Evolutionary conservation across 1,140 invertebrate genomes (phyloP), one percentile per base, ranked within the genome.

Genomic region (Drosophila repleta): DNA sequence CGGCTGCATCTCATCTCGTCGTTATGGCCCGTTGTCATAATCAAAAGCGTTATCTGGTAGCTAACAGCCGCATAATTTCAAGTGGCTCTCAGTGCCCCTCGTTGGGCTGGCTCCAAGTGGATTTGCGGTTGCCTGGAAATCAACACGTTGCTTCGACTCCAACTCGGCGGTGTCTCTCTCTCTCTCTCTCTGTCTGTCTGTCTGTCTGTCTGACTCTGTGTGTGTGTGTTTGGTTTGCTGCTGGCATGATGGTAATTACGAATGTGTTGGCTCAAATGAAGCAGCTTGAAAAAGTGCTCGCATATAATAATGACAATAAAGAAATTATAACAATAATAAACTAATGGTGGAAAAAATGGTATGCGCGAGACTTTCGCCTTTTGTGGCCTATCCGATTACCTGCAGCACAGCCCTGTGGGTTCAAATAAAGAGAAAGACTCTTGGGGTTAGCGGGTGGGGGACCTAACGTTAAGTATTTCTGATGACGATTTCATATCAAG

Each of bases 1-100:
- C 51, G 35, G 52, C 39, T 69, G 60, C 71, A 73, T 73, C 72
- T 73, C 57, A 56, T 68, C 62, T 46, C 57, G 64, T 68, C 65
- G 51, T 69, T 57, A 65, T 71, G 61, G 61, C 60, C 68, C 85
- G 78, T 87, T 87, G 83, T 87, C 83, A 87, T 88, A 87, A 87
- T 87, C 83, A 88, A 88, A 88, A 72, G 81, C 81, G 81, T 85
- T 85, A 85, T 85, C 81, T 85, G 81, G 81, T 85, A 85, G 81
- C 81, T 84, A 84, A 84, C 80, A 84, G 80, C 80, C 80, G 80
- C 80, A 84, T 84, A 84, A 84, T 84, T 84, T 84, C 80, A 84
- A 84, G 80, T 85, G 76, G 43, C 57, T 61, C 73, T 74, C 64
- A 81, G 55, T 81, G 57, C 65, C 61, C 67, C 65, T 69, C 66